Conservation (phyloP, 2,797 vertebrate species). For the Phataginus tricuspis region DNA sequence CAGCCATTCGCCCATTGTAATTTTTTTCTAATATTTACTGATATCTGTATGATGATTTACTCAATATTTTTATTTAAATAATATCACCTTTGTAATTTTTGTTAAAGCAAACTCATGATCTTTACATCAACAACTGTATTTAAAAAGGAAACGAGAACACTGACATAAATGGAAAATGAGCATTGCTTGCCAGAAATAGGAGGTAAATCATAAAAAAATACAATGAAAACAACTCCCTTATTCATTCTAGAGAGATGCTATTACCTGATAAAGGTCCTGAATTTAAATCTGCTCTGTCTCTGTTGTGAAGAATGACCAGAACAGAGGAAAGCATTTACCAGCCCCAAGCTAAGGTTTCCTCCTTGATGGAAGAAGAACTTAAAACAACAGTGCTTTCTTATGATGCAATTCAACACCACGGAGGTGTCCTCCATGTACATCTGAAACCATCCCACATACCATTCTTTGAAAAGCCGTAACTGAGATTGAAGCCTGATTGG, state of each 20-base stretch:
- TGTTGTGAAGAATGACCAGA: neutral
- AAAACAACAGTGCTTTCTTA: neutral
- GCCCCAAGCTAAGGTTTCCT: neutral
- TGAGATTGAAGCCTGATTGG: neutral
- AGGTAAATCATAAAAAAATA: neutral
- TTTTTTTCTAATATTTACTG: neutral
- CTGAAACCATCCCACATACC: neutral
- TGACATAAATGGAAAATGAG: neutral
- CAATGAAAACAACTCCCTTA: neutral
- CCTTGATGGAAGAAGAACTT: neutral
- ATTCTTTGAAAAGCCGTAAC: neutral
- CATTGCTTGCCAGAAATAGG: neutral
- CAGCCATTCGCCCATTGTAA: neutral
- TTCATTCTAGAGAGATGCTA: neutral
- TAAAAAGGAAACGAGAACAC: neutral
- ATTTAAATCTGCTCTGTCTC: neutral
- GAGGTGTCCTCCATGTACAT: fast-evolving
- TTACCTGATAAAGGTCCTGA: fast-evolving
- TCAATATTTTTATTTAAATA: neutral
- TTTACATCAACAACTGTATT: neutral
- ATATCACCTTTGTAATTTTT: neutral
- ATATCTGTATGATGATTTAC: neutral
- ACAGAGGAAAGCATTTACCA: neutral
- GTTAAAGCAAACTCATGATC: neutral
- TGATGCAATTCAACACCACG: fast-evolving